A percentile compares a stretch with the other conserved stretches of the same genome.
These are phyloP conservation scores for Drosophila prostipennis DNA, from an alignment of 2,888 invertebrate species.

Conservation along the genomic window DNA sequence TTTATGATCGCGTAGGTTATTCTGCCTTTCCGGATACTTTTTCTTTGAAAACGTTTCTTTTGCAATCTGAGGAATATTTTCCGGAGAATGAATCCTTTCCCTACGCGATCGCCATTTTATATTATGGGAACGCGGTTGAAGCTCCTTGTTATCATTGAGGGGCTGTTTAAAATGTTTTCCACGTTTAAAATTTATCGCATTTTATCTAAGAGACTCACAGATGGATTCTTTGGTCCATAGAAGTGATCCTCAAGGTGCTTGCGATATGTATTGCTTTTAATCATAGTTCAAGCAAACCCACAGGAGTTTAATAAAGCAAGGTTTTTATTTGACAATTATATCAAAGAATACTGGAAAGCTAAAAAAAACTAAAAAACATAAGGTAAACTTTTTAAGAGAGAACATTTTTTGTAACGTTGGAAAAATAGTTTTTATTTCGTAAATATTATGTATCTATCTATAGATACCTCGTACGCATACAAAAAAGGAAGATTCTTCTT, in stretches of 20 bases:
- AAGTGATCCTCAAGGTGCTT: constrained; percentile 44
- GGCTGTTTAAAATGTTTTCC: background rate
- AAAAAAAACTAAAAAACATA: background rate
- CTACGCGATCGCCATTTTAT: background rate
- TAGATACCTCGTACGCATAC: background rate
- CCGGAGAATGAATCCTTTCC: background rate
- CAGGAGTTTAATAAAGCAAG: too few species aligned
- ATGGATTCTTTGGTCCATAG: constrained; percentile 22
- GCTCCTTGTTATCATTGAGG: background rate
- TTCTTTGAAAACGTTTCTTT: background rate
- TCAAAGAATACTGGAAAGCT: background rate
- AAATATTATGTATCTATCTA: background rate
- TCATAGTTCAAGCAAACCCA: background rate
- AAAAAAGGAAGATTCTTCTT: background rate
- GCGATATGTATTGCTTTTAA: constrained; percentile 38
- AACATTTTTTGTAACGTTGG: background rate
- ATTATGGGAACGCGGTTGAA: background rate
- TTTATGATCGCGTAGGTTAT: background rate
- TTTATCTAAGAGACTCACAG: constrained; percentile 1
- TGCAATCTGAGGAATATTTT: background rate
- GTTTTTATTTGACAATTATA: background rate
- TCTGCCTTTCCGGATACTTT: too few species aligned
- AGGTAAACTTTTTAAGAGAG: too few species aligned
- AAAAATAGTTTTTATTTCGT: constrained; percentile 42
- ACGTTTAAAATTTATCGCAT: too few species aligned